These are phyloP conservation scores for Cryptocephalus primarius DNA, from an alignment of 2,888 invertebrate species.

Conservation along the genomic window DNA sequence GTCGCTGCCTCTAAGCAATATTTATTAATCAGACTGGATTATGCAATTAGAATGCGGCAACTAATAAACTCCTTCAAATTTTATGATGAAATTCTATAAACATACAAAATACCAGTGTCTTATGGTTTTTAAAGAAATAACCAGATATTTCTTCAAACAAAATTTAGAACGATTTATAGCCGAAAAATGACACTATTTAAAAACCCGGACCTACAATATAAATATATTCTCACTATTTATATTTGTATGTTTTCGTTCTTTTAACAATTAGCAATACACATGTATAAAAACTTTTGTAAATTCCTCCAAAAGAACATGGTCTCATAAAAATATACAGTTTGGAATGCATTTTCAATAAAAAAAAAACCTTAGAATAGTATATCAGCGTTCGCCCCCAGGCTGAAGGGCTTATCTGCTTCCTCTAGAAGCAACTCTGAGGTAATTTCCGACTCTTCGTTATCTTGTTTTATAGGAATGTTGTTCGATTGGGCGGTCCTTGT, in stretches of 20 bases:
- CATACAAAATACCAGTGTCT: no score
- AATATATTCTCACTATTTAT: not conserved
- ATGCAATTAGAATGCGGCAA: no score
- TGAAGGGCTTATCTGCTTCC: conserved; percentile 31
- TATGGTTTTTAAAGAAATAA: no score
- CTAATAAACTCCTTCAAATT: no score
- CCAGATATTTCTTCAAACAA: no score
- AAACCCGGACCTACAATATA: no score
- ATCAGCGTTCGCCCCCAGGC: conserved; percentile 34
- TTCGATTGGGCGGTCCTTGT: conserved; percentile 43
- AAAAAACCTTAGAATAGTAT: conserved; percentile 30
- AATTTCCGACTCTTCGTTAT: conserved; percentile 50
- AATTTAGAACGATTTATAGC: no score
- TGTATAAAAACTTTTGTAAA: not conserved
- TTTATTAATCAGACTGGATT: no score
- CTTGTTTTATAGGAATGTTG: conserved; percentile 44
- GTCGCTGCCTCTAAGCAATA: no score
- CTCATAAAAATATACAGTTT: not conserved
- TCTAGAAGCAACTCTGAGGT: conserved; percentile 14
- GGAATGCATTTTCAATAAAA: not conserved
- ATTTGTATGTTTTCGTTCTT: conserved; percentile 4
- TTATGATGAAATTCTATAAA: no score
- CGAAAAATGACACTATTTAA: no score
- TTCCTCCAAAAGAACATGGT: not conserved
- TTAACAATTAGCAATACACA: not conserved